A percentile compares a stretch with the other conserved stretches of the same genome.
Evolutionary conservation across 2,888 invertebrate species (phyloP).

Genomic region (Notodonta dromedarius): DNA sequence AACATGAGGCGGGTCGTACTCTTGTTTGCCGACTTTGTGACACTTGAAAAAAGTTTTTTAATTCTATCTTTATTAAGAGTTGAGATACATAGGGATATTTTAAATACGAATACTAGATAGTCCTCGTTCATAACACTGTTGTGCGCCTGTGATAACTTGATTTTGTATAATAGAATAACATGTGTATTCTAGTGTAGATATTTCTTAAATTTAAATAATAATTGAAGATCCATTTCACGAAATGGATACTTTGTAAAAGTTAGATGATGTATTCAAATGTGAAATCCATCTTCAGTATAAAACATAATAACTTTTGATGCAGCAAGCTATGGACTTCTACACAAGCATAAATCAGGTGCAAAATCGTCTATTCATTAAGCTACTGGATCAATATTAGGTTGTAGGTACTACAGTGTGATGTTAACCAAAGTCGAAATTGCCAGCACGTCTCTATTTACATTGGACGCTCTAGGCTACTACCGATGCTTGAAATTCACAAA

Average conservation of each 20-base stretch:
- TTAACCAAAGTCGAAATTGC: constrained; percentile 64
- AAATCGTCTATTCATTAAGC: constrained; percentile 60
- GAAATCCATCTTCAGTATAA: constrained; percentile 51
- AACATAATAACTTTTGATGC: constrained; percentile 74
- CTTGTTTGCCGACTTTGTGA: too few species aligned
- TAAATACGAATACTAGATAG: too few species aligned
- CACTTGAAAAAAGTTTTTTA: too few species aligned
- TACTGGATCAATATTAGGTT: constrained; percentile 64
- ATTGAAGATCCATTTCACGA: constrained; percentile 6
- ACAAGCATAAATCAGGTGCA: constrained; percentile 73
- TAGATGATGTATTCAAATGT: constrained; percentile 35
- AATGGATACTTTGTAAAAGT: constrained; percentile 8
- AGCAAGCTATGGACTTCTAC: constrained; percentile 83
- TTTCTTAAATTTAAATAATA: constrained; percentile 25
- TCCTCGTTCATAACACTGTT: too few species aligned
- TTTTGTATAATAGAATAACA: constrained; percentile 11
- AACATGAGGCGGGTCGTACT: too few species aligned
- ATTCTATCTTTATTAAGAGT: too few species aligned
- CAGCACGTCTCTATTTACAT: constrained; percentile 74
- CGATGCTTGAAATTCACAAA: constrained; percentile 80
- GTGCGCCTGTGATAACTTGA: not conserved
- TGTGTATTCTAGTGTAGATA: constrained; percentile 18
- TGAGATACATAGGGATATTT: too few species aligned
- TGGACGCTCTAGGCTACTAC: constrained; percentile 67
- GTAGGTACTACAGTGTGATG: constrained; percentile 60